phyloP scores from a whole-genome alignment of 2,888 invertebrate genomes.

The Scelioninae gen. 1 region DNA sequence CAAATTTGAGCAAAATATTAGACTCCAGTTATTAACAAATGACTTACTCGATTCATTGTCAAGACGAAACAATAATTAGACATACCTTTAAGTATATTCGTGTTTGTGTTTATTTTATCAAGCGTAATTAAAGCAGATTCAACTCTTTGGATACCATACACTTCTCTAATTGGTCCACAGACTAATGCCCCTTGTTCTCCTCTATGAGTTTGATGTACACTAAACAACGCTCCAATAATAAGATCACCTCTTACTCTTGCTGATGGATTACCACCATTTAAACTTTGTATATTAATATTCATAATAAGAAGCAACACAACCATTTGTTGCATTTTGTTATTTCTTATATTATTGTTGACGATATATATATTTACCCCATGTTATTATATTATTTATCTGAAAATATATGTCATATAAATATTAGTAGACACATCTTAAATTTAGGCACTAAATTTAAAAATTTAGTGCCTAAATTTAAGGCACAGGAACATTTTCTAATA shows the following conservation, averaged over 20 bases:
- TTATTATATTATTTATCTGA: no score
- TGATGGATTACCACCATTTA: slow-evolving; percentile 66
- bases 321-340: no score
- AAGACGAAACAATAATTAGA: background rate
- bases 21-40: no score
- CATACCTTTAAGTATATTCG: slow-evolving; percentile 73
- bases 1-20: no score
- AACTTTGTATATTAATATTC: slow-evolving; percentile 12
- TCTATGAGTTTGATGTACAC: slow-evolving; percentile 76
- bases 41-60: no score
- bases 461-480: no score
- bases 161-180: slow-evolving; percentile 77
- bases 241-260: slow-evolving; percentile 77
- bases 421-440: no score
- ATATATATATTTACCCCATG: no score
- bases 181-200: slow-evolving; percentile 76
- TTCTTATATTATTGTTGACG: no score
- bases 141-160: slow-evolving; percentile 78
- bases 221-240: slow-evolving; percentile 78
- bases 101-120: slow-evolving; percentile 87
- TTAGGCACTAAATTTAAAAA: no score
- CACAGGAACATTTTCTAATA: no score
- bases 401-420: no score
- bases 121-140: slow-evolving; percentile 83
- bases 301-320: background rate